phyloP scores from a whole-genome alignment of 2,113 vertebrate genomes.

The Myanophis thanlyinensis region DNA sequence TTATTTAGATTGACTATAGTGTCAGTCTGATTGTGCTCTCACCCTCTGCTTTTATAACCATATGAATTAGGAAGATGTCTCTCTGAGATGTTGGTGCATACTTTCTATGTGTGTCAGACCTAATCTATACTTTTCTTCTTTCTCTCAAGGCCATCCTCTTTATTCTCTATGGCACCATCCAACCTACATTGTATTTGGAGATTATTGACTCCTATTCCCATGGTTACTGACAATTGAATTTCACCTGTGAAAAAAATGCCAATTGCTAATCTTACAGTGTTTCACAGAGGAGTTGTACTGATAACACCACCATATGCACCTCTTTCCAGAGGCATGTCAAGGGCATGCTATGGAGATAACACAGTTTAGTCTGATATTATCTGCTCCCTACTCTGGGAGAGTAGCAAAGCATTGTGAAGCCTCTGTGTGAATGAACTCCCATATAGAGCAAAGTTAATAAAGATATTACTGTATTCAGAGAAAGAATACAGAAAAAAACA shows the following conservation, averaged over 20 bases:
- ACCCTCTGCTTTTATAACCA: background rate
- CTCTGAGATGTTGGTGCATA: background rate
- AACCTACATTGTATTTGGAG: background rate
- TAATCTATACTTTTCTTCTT: background rate
- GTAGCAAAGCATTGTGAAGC: background rate
- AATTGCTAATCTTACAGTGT: background rate
- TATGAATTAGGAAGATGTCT: background rate
- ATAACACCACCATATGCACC: background rate
- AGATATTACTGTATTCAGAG: background rate
- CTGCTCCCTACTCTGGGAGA: background rate
- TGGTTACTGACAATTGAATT: background rate
- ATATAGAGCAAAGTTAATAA: background rate
- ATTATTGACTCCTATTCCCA: background rate
- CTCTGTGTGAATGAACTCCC: background rate
- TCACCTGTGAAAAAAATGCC: background rate
- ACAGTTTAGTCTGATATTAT: background rate
- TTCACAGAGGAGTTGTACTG: background rate
- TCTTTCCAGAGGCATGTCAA: background rate
- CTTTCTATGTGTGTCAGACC: background rate
- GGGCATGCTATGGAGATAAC: background rate
- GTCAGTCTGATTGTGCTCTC: background rate
- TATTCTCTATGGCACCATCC: background rate
- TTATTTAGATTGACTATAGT: background rate
- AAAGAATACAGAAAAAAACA: background rate
- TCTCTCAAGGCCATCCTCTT: background rate